Evolutionary conservation across 64 coral and sea anemone species (phyloP), one percentile per base, ranked within the genome.

Genomic region (Catalaphyllia jardinei): DNA sequence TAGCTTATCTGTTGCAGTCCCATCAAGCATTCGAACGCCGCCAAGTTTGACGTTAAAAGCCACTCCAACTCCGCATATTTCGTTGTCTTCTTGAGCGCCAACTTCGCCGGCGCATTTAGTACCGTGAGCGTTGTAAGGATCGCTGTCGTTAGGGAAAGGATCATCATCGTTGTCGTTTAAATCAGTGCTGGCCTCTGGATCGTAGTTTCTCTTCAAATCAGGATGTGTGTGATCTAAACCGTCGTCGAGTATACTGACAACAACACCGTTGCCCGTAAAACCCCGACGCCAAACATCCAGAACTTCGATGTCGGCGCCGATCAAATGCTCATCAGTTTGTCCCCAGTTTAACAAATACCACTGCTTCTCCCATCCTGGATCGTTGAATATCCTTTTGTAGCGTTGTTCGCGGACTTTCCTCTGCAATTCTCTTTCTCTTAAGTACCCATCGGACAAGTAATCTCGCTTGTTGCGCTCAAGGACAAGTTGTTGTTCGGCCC

Each of bases 91-190:
- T 90, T 97, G 75, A n/a, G 95, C 95, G 25, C 91, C 95, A 52
- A 97, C 87, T 93, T 97, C 95, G 28, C 95, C 95, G 9, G 82
- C 95, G 18, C 91, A 97, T 79, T 93, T 97, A 13, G 95, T 97
- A 13, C 95, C 95, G 83, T 96, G 95, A 71, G 95, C 95, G 33
- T 96, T 96, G 72, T 96, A 96, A 6, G 91, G 88, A 93, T 96
- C 95, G 80, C 42, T 62, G 65, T 96, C 95, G 74, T 88, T 87
- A 0, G 95, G 95, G 52, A 88, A 87, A n/a, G 95, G 95, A 61
- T 96, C 95, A 11, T 83, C 52, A 5, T 85, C 77, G 52, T 90
- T 90, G 59, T 93, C 80, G 75, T 96, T 96, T 24, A 96, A 72
- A 52, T 96, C 89, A 18, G 24, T 87, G 38, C 95, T 96, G 29